Evolutionary conservation across 2,888 invertebrate genomes (phyloP), one percentile per base, ranked within the genome.

Genomic region (Diachrysia chrysitis): DNA sequence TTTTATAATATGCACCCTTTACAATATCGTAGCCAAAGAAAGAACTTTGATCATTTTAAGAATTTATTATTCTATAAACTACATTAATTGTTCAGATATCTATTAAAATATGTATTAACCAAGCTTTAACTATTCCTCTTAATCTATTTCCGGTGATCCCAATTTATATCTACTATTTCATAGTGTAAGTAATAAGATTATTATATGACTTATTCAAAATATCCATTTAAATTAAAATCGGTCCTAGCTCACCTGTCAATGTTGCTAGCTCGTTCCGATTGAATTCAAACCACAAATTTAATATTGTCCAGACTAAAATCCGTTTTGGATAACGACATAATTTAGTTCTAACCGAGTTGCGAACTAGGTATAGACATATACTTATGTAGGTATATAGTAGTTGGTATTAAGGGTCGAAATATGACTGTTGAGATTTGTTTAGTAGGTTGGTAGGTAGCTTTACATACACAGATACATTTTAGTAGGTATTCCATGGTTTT

Each of bases 251-350:
- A 73, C 63, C 71, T 71, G 81, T 73, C 69, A 78, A 66, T 80
- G 58, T 46, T 59, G 35, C 65, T 53, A 46, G 59, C 69, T 54
- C 57, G 16, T 59, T 58, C 48, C 56, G 64, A 81, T 73, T 81
- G 67, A 73, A 71, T 80, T 73, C 64, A 72, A 64, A 75, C 75
- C 79, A 67, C 77, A 69, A 78, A 82, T 81, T 79, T 72, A 71
- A 73, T 75, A 63, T 61, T 64, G 58, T 64, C 17, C 61, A 37
- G 51, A 60, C 58, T 68, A 29, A 73, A 78, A 80, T 80, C 57
- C 63, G 29, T 69, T 74, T 79, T 79, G 62, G 53, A 60, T 63
- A 71, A 64, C 62, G 72, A 69, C 53, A 67, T 79, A 67, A 79
- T 67, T 65, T 74, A 48, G 63, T 69, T 63, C 69, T 56, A 66